Conservation (phyloP, 2,113 vertebrate genomes). For the Salminus brasiliensis region DNA sequence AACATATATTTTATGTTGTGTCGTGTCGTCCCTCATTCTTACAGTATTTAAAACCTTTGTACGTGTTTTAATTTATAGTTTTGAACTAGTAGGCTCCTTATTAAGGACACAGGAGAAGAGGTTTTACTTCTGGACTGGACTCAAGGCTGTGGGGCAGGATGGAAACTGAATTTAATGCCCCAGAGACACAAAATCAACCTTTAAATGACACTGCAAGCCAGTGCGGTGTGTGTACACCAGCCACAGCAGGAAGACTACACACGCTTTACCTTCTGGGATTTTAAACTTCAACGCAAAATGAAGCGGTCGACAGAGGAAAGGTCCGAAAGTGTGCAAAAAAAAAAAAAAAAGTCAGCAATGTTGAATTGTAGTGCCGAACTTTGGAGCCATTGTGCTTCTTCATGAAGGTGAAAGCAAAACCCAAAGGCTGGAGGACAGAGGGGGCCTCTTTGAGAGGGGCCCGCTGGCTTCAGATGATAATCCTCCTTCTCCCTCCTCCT, state of each 20-base stretch:
- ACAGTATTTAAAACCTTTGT: conserved; percentile 73
- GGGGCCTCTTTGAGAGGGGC: neutral
- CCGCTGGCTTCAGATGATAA: neutral
- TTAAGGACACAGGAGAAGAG: conserved; percentile 56
- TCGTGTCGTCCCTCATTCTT: conserved; percentile 21
- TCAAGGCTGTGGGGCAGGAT: neutral
- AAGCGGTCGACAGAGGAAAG: conserved; percentile 42
- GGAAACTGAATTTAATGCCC: neutral
- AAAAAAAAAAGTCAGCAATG: conserved; percentile 4
- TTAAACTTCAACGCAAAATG: conserved; percentile 45
- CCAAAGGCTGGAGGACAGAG: neutral
- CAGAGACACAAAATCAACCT: neutral
- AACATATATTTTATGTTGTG: conserved; percentile 19
- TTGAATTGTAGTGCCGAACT: conserved; percentile 40
- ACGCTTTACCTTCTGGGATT: too few species aligned
- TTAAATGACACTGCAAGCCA: neutral
- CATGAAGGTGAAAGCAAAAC: conserved; percentile 55
- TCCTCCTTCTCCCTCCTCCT: neutral
- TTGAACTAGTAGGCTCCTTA: conserved; percentile 66
- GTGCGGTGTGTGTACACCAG: neutral
- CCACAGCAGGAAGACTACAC: neutral
- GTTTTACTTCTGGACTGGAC: conserved; percentile 31
- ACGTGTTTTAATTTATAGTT: conserved; percentile 75
- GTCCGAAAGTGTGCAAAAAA: too few species aligned
- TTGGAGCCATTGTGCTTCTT: conserved; percentile 61